Evolutionary conservation across 2,113 vertebrate genomes (phyloP), one percentile per base, ranked within the genome.

Genomic region (Puntigrus tetrazona): DNA sequence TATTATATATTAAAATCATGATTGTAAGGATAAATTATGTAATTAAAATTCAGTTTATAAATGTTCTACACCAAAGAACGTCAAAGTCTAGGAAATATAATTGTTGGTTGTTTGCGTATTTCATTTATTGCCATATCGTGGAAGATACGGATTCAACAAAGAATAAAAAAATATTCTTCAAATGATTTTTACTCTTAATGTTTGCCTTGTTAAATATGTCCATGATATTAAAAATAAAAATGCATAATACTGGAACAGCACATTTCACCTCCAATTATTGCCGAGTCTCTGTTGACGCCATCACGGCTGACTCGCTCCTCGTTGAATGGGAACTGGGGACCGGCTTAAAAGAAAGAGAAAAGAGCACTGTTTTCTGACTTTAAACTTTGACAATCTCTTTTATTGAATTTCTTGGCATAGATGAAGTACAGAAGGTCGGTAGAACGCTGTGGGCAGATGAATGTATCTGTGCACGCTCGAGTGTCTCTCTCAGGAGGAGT

Each of bases 251-350:
- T 22, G 34, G 3, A 67, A 45, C 41, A 57, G 5, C 6, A 7
- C 50, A 70, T 25, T 81, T 88, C 88, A 99, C 98, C 98, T 95
- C 97, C 98, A 43, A 99, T 95, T 78, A 99, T 94, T 14, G 97
- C 97, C 2, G 97, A 99, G 88, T 99, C 96, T 78, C 96, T 95
- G 92, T 98, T 97, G 63, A 96, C 95, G 83, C 95, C 95, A 90
- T 95, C 95, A 86, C 93, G 92, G 50, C 92, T 93, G 31, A 93
- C 92, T 88, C 95, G 95, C 84, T 97, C 96, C n/a, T 96, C 95
- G 0, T 95, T 96, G 73, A 96, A 96, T 0, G 96, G 96, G 86
- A 96, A 96, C 85, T 96, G 95, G 20, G 95, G 95, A 87, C 96
- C 97, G 47, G 94, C 96, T 97, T 91, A 22, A 81, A 61, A 87